Base-by-base conservation (phyloP, 1,140 invertebrate species). In the Drosophila saltans region DNA sequence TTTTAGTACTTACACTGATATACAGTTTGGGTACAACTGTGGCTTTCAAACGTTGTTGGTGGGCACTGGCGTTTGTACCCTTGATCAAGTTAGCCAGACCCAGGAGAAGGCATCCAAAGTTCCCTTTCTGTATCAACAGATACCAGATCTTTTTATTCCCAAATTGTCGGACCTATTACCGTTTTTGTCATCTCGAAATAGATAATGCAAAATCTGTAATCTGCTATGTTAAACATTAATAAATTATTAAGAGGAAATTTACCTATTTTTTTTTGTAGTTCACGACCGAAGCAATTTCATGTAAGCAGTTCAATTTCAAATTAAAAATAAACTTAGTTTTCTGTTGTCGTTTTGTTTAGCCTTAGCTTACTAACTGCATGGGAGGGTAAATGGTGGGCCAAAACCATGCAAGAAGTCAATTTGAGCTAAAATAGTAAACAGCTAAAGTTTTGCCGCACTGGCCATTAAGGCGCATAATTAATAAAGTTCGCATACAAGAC, bases 401-500 rank as follows among this genome's bases (percentile, higher is more conserved):
- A 26, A 26, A 16, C 36, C 30, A 39, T 40, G 58, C 40, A 24
- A 5, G 39, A 75, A 75, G 41, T 76, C 43, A 59, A 64, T 48
- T 65, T 64, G 28, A 33, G 26, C 11, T 30, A 56, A 59, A 65
- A 65, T 65, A 77, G 60, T 76, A 86, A 86, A 73, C 59, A 80
- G 65, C 48, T 40, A 73, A 86, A 83, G 61, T 80, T 88, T 62
- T 6, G 30, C 6, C n/a, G 63, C 43, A 60, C 61, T 56, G 69
- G 30, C 40, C 83, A 88, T 68, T 77, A 75, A 65, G 63, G 83
- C 80, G 77, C 40, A 62, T 89, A 86, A 86, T 88, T 86, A 88
- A 88, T 69, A 86, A 86, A 86, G 83, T 86, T 86, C 69, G 76
- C 80, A 86, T 77, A 65, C 70, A 75, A 73, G 45, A 52, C 21